These are phyloP conservation scores for Coregonus clupeaformis DNA, from an alignment of 2,113 vertebrate species.

Conservation along the genomic window DNA sequence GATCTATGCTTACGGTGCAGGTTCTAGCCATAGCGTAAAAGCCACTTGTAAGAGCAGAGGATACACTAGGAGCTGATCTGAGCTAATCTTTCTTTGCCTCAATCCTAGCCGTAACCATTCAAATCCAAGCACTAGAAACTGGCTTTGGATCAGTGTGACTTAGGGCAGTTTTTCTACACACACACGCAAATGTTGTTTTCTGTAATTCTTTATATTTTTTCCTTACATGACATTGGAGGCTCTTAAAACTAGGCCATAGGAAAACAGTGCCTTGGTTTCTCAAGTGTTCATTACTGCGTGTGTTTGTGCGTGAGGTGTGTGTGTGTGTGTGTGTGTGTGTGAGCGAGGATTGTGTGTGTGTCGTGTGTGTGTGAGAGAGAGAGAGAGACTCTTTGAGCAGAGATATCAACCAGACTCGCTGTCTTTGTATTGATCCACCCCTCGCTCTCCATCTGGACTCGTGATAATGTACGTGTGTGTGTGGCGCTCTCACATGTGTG, in stretches of 20 bases:
- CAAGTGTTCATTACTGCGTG: constrained; percentile 53
- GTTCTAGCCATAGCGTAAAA: constrained; percentile 24
- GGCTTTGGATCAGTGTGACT: constrained; percentile 30
- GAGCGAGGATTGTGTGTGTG: not conserved
- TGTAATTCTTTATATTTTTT: constrained; percentile 25
- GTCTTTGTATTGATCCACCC: constrained; percentile 63
- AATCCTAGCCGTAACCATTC: constrained; percentile 41
- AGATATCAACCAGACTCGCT: constrained; percentile 55
- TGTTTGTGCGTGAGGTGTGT: not conserved
- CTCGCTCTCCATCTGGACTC: constrained; percentile 52
- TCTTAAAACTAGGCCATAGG: constrained; percentile 62
- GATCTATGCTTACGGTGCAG: constrained; percentile 23
- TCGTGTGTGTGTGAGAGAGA: constrained; percentile 1
- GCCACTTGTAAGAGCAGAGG: constrained; percentile 51
- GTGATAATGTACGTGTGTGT: constrained; percentile 31
- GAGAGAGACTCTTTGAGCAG: constrained; percentile 38
- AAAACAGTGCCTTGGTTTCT: constrained; percentile 64
- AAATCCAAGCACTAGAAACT: constrained; percentile 25
- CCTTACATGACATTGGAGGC: constrained; percentile 56
- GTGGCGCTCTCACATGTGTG: constrained; percentile 17
- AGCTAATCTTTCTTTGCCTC: constrained; percentile 50
- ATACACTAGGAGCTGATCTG: constrained; percentile 5
- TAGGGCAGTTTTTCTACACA: constrained; percentile 43
- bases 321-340: constrained; percentile 15
- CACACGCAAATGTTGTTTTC: constrained; percentile 44